Conservation (phyloP, 2,113 vertebrate species). For the Strigops habroptila region DNA sequence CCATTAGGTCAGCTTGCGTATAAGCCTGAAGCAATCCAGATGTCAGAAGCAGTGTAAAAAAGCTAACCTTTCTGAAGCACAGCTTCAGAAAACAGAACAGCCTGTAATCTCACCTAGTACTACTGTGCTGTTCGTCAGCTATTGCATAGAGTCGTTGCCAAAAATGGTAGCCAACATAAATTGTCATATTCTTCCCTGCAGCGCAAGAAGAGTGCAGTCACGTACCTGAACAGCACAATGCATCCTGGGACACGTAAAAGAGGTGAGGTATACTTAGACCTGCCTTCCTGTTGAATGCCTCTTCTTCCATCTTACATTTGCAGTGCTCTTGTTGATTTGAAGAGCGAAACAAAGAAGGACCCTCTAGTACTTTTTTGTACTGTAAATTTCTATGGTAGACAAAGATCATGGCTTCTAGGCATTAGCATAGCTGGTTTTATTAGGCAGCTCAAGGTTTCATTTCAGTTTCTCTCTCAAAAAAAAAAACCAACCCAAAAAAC, state of each 20-base stretch:
- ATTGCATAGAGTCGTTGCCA: neutral
- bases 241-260: slow-evolving; percentile 96
- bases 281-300: neutral
- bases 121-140: neutral
- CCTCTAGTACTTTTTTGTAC: neutral
- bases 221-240: slow-evolving; percentile 96
- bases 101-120: neutral
- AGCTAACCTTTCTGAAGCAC: neutral
- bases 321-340: neutral
- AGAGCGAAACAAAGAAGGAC: neutral
- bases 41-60: slow-evolving; percentile 10
- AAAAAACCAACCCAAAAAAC: neutral
- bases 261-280: slow-evolving; percentile 78
- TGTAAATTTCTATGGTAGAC: neutral
- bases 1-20: neutral
- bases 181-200: slow-evolving; percentile 65
- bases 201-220: slow-evolving; percentile 98
- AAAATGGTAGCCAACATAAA: neutral
- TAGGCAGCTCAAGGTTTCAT: neutral
- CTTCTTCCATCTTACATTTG: neutral
- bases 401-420: neutral
- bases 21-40: neutral
- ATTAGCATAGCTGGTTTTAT: neutral
- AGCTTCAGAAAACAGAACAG: neutral
- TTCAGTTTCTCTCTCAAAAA: neutral